Base-by-base conservation (phyloP, 2,888 invertebrate species). In the Agrotis segetum region DNA sequence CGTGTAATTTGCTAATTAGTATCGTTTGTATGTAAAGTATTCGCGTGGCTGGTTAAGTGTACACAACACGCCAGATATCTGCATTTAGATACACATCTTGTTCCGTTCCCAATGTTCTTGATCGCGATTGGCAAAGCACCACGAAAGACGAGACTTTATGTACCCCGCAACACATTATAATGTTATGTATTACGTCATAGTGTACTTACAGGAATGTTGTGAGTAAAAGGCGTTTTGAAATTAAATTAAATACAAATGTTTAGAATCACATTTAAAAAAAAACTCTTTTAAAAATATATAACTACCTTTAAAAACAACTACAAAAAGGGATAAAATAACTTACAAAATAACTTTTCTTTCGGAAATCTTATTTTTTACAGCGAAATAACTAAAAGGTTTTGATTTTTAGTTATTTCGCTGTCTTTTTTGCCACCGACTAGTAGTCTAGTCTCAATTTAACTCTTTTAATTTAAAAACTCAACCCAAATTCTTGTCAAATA, bases 41-140 rank as follows among this genome's bases (percentile, higher is more conserved):
- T 75, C 68, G 72, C 69, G 67, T 74, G 74, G 62, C 47, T 83
- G 59, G 84, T 71, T 79, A 71, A 74, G 77, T 71, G 80, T 82
- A 81, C 85, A 85, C 80, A 87, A 88, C 85, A 82, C 84, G 86
- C 80, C 73, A 81, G 84, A 81, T 87, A 88, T 88, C 89, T 85
- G 76, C 85, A 87, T 87, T 87, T 83, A 88, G 87, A 88, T 87
- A 88, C 77, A 83, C 84, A 85, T 88, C 86, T 86, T 84, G 85
- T 88, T 89, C 83, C 89, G 84, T 81, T 87, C 74, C 71, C 76
- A 85, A 82, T 85, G 79, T 82, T 83, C 81, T 81, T 85, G 83
- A 84, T 87, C 78, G 82, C 80, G 83, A 85, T 85, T 82, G 73
- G 81, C 81, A 83, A 81, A 77, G 68, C 71, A 82, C 79, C 71